Evolutionary conservation across 2,113 vertebrate species (phyloP).

Genomic region (Lota lota): DNA sequence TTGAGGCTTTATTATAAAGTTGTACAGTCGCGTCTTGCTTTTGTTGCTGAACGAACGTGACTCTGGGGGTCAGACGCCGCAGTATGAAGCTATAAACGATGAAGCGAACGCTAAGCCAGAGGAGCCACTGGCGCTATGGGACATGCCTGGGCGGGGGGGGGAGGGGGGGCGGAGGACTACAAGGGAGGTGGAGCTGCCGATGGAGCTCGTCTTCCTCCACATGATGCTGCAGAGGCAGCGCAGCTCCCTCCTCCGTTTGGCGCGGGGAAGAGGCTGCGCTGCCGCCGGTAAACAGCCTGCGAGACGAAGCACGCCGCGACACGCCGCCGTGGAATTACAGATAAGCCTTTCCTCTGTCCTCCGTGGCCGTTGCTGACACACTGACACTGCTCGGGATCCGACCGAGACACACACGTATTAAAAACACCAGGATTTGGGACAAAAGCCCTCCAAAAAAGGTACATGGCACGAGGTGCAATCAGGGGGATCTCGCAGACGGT

Average conservation of each 20-base stretch:
- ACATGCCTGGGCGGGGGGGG: conserved; percentile 36
- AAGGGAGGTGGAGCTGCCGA: conserved; percentile 32
- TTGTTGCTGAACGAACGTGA: neutral
- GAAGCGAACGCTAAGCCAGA: conserved; percentile 27
- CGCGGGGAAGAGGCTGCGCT: conserved; percentile 60
- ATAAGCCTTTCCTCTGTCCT: conserved; percentile 76
- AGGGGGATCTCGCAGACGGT: conserved; percentile 32
- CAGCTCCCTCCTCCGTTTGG: conserved; percentile 59
- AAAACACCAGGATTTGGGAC: too few species aligned
- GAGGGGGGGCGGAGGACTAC: conserved; percentile 32
- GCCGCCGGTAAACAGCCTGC: conserved; percentile 62
- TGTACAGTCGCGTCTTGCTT: too few species aligned
- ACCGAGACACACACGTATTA: too few species aligned
- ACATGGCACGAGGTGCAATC: too few species aligned
- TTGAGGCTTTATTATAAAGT: too few species aligned
- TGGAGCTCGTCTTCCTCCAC: conserved; percentile 35
- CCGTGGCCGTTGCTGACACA: conserved; percentile 50
- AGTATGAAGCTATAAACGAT: conserved; percentile 57
- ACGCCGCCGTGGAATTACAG: conserved; percentile 72
- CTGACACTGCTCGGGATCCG: conserved; percentile 51
- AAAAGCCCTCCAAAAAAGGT: too few species aligned
- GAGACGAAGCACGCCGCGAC: conserved; percentile 73
- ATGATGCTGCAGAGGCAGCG: conserved; percentile 31
- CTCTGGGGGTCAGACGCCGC: conserved; percentile 43
- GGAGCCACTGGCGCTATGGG: conserved; percentile 22